Conservation (phyloP, 2,113 vertebrate species). For the Sturnira hondurensis region DNA sequence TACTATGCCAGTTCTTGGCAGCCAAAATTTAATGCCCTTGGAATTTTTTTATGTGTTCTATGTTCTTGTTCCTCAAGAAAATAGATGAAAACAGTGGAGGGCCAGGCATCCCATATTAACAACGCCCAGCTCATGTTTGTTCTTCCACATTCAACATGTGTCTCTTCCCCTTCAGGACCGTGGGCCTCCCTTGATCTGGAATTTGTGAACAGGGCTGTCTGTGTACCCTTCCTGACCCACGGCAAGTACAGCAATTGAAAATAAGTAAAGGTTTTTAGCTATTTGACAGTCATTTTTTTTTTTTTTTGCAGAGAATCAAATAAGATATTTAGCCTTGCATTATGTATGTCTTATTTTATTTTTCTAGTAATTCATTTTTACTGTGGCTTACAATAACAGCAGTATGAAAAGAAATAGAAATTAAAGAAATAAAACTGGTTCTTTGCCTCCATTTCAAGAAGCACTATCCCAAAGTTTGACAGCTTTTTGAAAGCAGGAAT, state of each 20-base stretch:
- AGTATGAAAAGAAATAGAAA: not conserved
- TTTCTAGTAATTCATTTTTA: slow-evolving; percentile 29
- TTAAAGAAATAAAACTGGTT: not conserved
- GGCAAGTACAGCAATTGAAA: not conserved
- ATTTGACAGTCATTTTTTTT: not conserved
- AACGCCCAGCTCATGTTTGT: not conserved
- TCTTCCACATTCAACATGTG: not conserved
- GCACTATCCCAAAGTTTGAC: not conserved
- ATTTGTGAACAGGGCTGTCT: not conserved
- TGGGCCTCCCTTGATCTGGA: not conserved
- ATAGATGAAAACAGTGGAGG: not conserved
- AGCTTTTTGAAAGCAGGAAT: not conserved
- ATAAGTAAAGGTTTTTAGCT: not conserved
- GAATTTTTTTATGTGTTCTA: not conserved
- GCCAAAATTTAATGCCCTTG: not conserved
- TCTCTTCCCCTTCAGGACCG: not conserved
- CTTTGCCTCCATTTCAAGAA: slow-evolving; percentile 11
- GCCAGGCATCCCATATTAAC: not conserved
- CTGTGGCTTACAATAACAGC: not conserved
- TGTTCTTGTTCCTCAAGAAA: not conserved
- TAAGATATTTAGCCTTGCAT: not conserved
- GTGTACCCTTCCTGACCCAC: not conserved
- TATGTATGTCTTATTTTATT: not conserved
- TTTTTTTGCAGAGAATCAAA: not conserved
- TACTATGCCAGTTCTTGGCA: not conserved